Evolutionary conservation across 2,797 vertebrate species (phyloP), one percentile per base, ranked within the genome.

Genomic region (Champsocephalus gunnari): DNA sequence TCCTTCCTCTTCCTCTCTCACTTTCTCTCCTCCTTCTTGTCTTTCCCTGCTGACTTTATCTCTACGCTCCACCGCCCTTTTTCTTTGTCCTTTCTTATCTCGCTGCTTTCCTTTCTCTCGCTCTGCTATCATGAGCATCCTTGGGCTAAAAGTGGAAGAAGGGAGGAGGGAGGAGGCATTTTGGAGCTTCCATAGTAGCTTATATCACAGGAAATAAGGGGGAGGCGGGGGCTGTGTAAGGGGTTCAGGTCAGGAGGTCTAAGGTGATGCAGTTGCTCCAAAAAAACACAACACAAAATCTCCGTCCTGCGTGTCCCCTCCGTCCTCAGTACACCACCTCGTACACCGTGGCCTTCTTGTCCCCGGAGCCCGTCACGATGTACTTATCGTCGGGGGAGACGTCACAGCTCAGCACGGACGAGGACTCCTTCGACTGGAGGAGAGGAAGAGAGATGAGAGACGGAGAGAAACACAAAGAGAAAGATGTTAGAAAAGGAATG

Each of bases 261-360:
- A 53, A 74, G 80, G 55, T 79, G 77, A 64, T 77, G 86, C 83
- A 56, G 75, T 78, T 78, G 73, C 80, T 51, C 6, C 12, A 44
- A 49, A 67, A 57, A 21, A 55, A 62, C n/a, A 8, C 41, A 28
- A 28, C 28, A 50, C 55, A 69, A 53, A 73, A 58, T 66, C 77
- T 81, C 74, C 32, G n/a, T 78, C 76, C 65, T 79, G 74, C 77
- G 75, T 73, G 43, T 80, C 56, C 66, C 57, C 41, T 84, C 73
- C 4, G n/a, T 75, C 76, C 13, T 96, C 90, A 97, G 88, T 97
- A 97, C 14, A 97, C 95, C 90, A 97, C 96, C 91, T 97, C 96
- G 0, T 97, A 97, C 83, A 97, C 96, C 0, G 96, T 97, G 75
- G 96, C 96, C 84, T 97, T 97, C 94, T 97, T 97, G 93, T 97